Conservation (phyloP, 2,797 vertebrate genomes). For the Gastrophryne carolinensis region DNA sequence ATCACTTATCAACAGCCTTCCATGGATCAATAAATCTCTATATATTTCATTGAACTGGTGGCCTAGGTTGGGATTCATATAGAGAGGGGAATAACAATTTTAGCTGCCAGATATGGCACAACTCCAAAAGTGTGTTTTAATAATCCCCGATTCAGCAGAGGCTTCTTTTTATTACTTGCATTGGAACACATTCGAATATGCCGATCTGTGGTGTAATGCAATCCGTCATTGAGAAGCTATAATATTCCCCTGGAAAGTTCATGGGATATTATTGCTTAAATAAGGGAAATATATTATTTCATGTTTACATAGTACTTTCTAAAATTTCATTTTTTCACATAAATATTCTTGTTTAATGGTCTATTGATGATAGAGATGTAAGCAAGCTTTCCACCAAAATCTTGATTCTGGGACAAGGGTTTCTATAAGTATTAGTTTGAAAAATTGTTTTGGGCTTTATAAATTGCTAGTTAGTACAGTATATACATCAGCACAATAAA, state of each 20-base stretch:
- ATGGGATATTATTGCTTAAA: neutral
- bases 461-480: too few relatives aligned
- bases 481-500: too few relatives aligned
- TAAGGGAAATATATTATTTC: neutral
- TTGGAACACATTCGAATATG: slow-evolving; percentile 43
- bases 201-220: slow-evolving; percentile 58
- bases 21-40: slow-evolving; percentile 17
- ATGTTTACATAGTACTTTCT: neutral
- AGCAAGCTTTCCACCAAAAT: too few relatives aligned
- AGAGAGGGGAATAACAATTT: fast-evolving
- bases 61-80: neutral
- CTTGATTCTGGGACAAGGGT: too few relatives aligned
- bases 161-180: fast-evolving
- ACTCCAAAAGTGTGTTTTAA: fast-evolving
- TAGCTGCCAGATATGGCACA: neutral
- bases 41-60: neutral
- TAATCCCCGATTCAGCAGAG: slow-evolving; percentile 12
- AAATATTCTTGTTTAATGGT: too few relatives aligned
- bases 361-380: too few relatives aligned
- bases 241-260: slow-evolving; percentile 55
- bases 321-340: neutral
- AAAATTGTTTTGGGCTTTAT: too few relatives aligned
- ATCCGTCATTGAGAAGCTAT: slow-evolving; percentile 48
- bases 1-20: slow-evolving; percentile 9
- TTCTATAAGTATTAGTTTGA: too few relatives aligned